Base-by-base conservation (phyloP, 2,113 vertebrate species). In the Gallinago paraguaiae region DNA sequence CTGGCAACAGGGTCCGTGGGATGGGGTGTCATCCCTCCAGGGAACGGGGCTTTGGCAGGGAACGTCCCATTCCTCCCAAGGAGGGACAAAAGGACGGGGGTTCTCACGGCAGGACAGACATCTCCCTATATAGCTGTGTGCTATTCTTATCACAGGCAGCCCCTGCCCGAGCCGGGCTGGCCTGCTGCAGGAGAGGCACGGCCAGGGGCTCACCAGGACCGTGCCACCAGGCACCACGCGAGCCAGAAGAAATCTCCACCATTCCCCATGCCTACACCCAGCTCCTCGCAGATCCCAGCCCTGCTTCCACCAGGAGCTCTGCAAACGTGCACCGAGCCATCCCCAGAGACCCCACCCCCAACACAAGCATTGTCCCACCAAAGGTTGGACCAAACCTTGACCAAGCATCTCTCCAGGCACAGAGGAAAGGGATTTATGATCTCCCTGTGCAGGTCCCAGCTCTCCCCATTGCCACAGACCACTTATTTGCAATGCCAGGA, bases 241-340 rank as follows among this genome's bases (percentile, higher is more conserved):
- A 63, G 7, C 11, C 1, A 2, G 35, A 19, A 93, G 30, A 61
- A 90, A 79, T 10, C 27, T 67, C 51, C 9, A 1, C 20, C 46
- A 11, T 20, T 69, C 24, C 17, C 54, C 16, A 11, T 8, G 7
- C 27, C n/a, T 7, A 11, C 0, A 0, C 14, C 22, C 9, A 7
- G 16, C 17, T 9, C 27, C 33, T 25, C 2, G 2, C 23, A 53
- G 27, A 57, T 9, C 17, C 19, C 25, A 65, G 46, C n/a, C 78
- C 51, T 28, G 12, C 16, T 76, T n/a, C 57, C 64, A 50, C 11
- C 16, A 30, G 30, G 28, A 86, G 28, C 53, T 31, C 8, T 5
- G 7, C 39, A 63, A 59, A 39, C 1, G 0, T 12, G 83, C 33
- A 7, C 48, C 39, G 13, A 39, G 39, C 39, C 39, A 39, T 22